Base-by-base conservation (phyloP, 37 sponge, comb jelly and placozoan species). In the Agelas oroides region DNA sequence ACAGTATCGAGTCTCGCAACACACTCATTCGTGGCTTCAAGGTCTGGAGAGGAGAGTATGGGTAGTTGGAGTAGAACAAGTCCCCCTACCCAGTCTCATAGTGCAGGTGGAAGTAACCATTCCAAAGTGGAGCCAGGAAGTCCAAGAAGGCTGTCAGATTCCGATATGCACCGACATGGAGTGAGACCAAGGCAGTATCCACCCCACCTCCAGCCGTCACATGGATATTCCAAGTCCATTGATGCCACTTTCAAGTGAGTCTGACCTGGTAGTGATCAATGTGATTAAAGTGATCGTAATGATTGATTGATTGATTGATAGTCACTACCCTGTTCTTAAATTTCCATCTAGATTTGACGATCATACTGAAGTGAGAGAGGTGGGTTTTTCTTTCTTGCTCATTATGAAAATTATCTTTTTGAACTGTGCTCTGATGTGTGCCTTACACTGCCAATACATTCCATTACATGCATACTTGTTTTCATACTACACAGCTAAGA, bases 1-100 rank as follows among this genome's bases (percentile, higher is more conserved):
- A 38, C 61, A 15, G 61, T 85, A 13, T 76, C 84, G 5, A 8
- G 84, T 46, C 36, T 84, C 0, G 84, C 67, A 33, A 84, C 84
- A n/a, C 84, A 84, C 60, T 71, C 89, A 1, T 69, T 77, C 63
- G 8, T 46, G 46, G 46, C 46, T 46, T 46, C 46, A 46, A 46
- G 46, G 8, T 46, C 46, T 8, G 46, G 46, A 46, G 46, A 46
- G 8, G 46, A 46, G 46, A 46, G 46, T 46, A 46, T 3, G 3
- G 46, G 46, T 46, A 46, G 8, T 46, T 46, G 46, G 46, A 46
- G 6, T 8, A 46, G 46, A 46, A 46, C 6, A 46, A 46, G 46
- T 8, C 46, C 46, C 46, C 46, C 46, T 46, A 46, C 46, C 46
- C 46, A 30, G 25, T 62, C 78, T 62, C 37, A 18, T 34, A 32